phyloP scores from a whole-genome alignment of 2,113 vertebrate species.

The Columba livia region DNA sequence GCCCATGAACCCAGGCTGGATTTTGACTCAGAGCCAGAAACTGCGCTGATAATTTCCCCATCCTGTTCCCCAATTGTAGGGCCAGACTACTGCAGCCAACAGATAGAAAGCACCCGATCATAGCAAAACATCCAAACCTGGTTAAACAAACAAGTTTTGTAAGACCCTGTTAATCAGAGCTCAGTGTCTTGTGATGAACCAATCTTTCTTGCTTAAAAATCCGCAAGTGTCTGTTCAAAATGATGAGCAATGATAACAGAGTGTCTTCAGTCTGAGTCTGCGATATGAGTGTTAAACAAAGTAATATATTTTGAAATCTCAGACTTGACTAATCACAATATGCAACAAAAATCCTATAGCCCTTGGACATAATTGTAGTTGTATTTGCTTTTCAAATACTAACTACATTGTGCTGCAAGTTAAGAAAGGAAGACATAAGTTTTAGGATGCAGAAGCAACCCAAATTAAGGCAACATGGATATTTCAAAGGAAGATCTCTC shows the following conservation, averaged over 20 bases:
- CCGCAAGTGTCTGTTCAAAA: neutral
- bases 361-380: neutral
- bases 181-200: neutral
- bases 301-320: neutral
- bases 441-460: neutral
- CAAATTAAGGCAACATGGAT: neutral
- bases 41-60: neutral
- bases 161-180: neutral
- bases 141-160: neutral
- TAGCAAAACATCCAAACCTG: neutral
- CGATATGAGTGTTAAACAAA: neutral
- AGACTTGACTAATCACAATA: neutral
- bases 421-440: neutral
- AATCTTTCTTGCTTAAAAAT: neutral
- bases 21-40: neutral
- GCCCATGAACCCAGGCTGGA: neutral
- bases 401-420: neutral
- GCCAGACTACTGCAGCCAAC: neutral
- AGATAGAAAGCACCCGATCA: neutral
- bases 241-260: neutral
- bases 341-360: neutral
- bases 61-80: neutral
- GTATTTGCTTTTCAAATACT: conserved; percentile 11
- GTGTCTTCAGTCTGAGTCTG: neutral
- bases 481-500: neutral